phyloP scores from a whole-genome alignment of 2,113 vertebrate species.

The Excalfactoria chinensis region DNA sequence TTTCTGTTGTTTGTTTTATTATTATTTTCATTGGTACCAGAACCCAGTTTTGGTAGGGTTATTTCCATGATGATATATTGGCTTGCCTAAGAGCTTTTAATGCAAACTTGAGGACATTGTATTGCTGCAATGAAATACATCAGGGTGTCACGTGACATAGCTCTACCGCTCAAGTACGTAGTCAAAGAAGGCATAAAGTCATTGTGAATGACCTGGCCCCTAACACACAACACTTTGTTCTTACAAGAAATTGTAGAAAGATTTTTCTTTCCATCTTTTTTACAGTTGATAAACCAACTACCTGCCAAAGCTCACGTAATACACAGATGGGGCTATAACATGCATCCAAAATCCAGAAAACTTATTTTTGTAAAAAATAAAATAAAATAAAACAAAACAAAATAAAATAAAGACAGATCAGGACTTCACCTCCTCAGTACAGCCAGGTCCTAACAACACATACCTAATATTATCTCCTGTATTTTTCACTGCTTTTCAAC shows the following conservation, averaged over 20 bases:
- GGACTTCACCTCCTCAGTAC: not conserved
- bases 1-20: not conserved
- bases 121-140: not conserved
- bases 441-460: not conserved
- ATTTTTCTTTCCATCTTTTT: too few species aligned
- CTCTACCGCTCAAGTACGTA: not conserved
- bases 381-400: too few species aligned
- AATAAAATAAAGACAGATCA: not conserved
- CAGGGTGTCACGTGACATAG: not conserved
- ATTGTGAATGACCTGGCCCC: slow-evolving; percentile 7
- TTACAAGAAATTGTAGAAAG: slow-evolving; percentile 4
- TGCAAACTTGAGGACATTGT: not conserved
- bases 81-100: not conserved
- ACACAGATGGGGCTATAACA: not conserved
- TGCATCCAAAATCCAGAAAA: not conserved
- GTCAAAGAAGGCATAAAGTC: not conserved
- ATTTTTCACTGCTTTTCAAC: slow-evolving; percentile 49
- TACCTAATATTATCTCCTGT: slow-evolving; percentile 15
- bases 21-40: not conserved
- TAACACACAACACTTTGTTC: not conserved
- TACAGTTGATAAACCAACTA: slow-evolving; percentile 13
- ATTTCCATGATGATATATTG: not conserved
- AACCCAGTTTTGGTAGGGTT: not conserved
- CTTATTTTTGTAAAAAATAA: not conserved
- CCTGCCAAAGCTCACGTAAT: not conserved